These are phyloP conservation scores for Parnassius mnemosyne DNA, from an alignment of 2,888 invertebrate genomes.

Conservation along the genomic window DNA sequence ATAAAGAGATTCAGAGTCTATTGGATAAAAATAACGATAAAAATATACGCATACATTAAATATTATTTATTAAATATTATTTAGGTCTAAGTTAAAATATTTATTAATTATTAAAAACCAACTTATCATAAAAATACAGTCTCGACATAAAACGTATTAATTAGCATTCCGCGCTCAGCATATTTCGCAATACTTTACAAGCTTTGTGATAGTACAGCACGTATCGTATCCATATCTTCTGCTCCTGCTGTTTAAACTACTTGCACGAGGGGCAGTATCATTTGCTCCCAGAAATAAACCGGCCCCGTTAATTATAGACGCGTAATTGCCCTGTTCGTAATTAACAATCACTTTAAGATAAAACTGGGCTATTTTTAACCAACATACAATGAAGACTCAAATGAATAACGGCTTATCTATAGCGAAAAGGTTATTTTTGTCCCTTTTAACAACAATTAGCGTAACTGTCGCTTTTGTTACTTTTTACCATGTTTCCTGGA, in stretches of 20 bases:
- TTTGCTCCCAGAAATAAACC: slow-evolving; percentile 18
- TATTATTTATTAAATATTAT: too few relatives aligned
- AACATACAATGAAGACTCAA: slow-evolving; percentile 5
- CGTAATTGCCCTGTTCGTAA: slow-evolving; percentile 19
- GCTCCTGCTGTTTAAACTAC: not conserved
- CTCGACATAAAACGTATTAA: too few relatives aligned
- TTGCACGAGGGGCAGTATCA: slow-evolving; percentile 6
- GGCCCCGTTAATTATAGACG: slow-evolving; percentile 17
- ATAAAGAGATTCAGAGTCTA: too few relatives aligned
- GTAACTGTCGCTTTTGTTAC: not conserved
- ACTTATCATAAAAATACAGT: too few relatives aligned
- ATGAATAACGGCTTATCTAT: slow-evolving; percentile 16
- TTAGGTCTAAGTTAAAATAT: too few relatives aligned
- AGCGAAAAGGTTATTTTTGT: slow-evolving; percentile 5
- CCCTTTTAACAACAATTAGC: slow-evolving; percentile 1
- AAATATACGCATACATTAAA: too few relatives aligned
- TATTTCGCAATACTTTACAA: not conserved
- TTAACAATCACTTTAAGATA: slow-evolving; percentile 22
- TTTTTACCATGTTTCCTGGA: not conserved
- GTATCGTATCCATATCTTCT: not conserved
- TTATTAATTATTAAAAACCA: too few relatives aligned
- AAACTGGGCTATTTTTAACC: slow-evolving; percentile 23
- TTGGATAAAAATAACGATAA: too few relatives aligned
- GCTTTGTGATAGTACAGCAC: not conserved
- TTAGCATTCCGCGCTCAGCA: too few relatives aligned